These are phyloP conservation scores for Bombyx huttoni DNA, from an alignment of 2,888 invertebrate species.

Conservation along the genomic window DNA sequence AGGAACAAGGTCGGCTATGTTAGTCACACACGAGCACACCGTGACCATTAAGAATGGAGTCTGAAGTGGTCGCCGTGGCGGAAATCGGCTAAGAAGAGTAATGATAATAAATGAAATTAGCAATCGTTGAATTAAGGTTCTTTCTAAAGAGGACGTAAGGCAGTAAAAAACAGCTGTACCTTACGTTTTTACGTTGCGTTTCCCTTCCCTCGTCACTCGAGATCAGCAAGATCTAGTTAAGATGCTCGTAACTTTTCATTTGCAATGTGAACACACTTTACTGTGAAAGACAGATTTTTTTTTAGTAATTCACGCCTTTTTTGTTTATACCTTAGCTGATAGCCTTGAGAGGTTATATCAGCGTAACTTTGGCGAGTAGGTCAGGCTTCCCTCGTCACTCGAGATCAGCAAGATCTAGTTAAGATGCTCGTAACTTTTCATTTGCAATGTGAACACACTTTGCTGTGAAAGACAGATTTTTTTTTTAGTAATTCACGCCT, in stretches of 20 bases:
- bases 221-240: conserved; percentile 10
- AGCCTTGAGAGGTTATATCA: too few relatives aligned
- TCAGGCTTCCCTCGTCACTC: conserved; percentile 17
- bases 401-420: conserved; percentile 10
- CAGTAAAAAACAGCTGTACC: conserved; percentile 9
- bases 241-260: conserved; percentile 9
- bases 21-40: too few relatives aligned
- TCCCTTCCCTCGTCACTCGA: conserved; percentile 15
- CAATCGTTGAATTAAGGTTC: not conserved
- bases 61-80: too few relatives aligned
- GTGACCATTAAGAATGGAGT: too few relatives aligned
- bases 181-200: conserved; percentile 5
- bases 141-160: not conserved
- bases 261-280: conserved; percentile 3
- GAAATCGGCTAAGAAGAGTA: too few relatives aligned
- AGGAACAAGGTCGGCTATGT: too few relatives aligned
- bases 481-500: not conserved
- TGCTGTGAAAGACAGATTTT: not conserved
- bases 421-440: conserved; percentile 8
- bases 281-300: not conserved
- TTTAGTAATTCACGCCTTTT: not conserved
- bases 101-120: not conserved
- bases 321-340: too few relatives aligned
- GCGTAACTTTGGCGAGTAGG: too few relatives aligned
- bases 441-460: conserved; percentile 4